phyloP scores from a whole-genome alignment of 2,888 invertebrate species.

The Cheilosia impressa region DNA sequence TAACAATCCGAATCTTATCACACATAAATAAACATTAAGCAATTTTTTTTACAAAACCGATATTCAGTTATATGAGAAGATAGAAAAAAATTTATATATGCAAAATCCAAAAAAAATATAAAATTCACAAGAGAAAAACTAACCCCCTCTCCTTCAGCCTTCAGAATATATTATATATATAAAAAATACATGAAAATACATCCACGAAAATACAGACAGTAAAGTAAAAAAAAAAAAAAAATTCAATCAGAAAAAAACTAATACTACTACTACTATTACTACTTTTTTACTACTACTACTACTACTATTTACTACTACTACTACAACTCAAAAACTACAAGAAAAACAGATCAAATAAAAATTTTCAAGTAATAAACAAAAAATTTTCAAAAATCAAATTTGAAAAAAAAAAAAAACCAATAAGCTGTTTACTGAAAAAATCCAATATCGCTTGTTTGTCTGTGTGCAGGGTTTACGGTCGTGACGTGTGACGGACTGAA shows the following conservation, averaged over 20 bases:
- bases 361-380: constrained; percentile 67
- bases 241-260: constrained; percentile 52
- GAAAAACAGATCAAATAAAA: constrained; percentile 79
- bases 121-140: constrained; percentile 74
- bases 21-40: constrained; percentile 62
- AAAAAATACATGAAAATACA: constrained; percentile 74
- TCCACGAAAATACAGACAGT: constrained; percentile 72
- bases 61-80: constrained; percentile 54
- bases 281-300: constrained; percentile 76
- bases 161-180: constrained; percentile 71
- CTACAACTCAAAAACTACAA: constrained; percentile 83
- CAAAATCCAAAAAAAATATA: constrained; percentile 56
- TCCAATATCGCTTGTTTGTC: constrained; percentile 85
- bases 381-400: constrained; percentile 62
- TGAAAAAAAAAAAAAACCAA: constrained; percentile 70
- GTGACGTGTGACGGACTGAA: constrained; percentile 78
- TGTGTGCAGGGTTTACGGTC: constrained; percentile 86
- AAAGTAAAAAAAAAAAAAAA: constrained; percentile 38
- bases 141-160: constrained; percentile 76
- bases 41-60: constrained; percentile 48
- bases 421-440: constrained; percentile 78
- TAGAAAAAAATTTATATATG: constrained; percentile 48
- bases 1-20: constrained; percentile 47
- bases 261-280: constrained; percentile 33
- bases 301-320: constrained; percentile 84